Base-by-base conservation (phyloP, 1,140 invertebrate genomes). In the Bombus turneri region DNA sequence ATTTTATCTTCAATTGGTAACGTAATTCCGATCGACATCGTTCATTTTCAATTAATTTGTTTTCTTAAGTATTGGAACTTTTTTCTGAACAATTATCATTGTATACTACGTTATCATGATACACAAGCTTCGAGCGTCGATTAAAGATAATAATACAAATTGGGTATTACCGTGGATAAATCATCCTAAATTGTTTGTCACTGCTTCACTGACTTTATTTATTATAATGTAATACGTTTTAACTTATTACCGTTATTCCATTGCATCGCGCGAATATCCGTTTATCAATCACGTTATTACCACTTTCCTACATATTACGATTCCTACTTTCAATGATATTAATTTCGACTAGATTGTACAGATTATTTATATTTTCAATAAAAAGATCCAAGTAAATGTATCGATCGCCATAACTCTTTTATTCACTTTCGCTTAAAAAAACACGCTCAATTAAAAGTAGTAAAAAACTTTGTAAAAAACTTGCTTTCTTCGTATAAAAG, bases 341-440 rank as follows among this genome's bases (percentile, higher is more conserved):
- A 37, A 83, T 34, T 64, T 34, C 8, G 10, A 66, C 31, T 3
- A 34, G n/a, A 34, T 15, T 78, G n/a, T 39, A 47, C 5, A 41
- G 39, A n/a, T 22, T 9, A 31, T 85, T 85, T 85, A 39, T 85
- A 85, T 85, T 85, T 85, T 85, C 47, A 85, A 80, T 85, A 80
- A 72, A 85, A 84, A 62, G 71, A 72, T 53, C 5, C 18, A 53
- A 53, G 47, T 22, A 83, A 68, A 1, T 10, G 25, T 22, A 37
- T 22, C 43, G 31, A 10, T 15, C 28, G 10, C 8, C 4, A 12
- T 3, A 4, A n/a, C 28, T 73, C 5, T 5, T 15, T 10, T 9
- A 41, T 62, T 31, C 4, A 25, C 12, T 53, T 41, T n/a, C n/a
- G n/a, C 15, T 8, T 4, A 4, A 12, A 37, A 28, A 1, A 57